phyloP scores from a whole-genome alignment of 64 coral and sea anemone species.

The Montipora foliosa region DNA sequence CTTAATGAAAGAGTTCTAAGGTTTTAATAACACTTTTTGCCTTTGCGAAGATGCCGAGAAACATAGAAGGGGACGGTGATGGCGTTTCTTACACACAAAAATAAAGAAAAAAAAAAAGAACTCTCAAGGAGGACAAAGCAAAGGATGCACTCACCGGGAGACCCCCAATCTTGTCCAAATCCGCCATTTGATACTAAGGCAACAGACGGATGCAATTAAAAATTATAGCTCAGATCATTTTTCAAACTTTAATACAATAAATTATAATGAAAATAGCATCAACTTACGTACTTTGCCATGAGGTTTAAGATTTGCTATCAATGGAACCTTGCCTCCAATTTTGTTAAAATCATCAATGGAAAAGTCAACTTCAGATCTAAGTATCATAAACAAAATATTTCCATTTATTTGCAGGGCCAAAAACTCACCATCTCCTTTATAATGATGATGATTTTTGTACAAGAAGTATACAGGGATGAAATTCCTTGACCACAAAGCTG shows the following conservation, averaged over 20 bases:
- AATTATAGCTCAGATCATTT: background rate
- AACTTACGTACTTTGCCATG: slow-evolving; percentile 71
- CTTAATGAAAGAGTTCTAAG: too few relatives aligned
- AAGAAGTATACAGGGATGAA: too few relatives aligned
- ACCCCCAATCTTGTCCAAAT: slow-evolving; percentile 81
- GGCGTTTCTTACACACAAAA: too few relatives aligned
- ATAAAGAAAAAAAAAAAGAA: background rate
- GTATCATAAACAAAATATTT: background rate
- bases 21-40: too few relatives aligned
- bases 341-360: slow-evolving; percentile 85
- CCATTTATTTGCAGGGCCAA: too few relatives aligned
- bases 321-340: slow-evolving; percentile 76
- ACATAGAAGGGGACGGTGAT: too few relatives aligned
- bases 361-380: slow-evolving; percentile 83
- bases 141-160: slow-evolving; percentile 39
- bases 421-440: too few relatives aligned
- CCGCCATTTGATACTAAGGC: slow-evolving; percentile 87
- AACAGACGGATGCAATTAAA: background rate
- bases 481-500: too few relatives aligned
- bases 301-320: slow-evolving; percentile 82
- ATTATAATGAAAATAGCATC: background rate
- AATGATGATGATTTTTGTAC: too few relatives aligned
- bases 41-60: too few relatives aligned
- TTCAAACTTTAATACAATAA: background rate
- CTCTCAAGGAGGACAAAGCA: background rate